phyloP scores from a whole-genome alignment of 1,140 invertebrate genomes.

The Heliconius congener region DNA sequence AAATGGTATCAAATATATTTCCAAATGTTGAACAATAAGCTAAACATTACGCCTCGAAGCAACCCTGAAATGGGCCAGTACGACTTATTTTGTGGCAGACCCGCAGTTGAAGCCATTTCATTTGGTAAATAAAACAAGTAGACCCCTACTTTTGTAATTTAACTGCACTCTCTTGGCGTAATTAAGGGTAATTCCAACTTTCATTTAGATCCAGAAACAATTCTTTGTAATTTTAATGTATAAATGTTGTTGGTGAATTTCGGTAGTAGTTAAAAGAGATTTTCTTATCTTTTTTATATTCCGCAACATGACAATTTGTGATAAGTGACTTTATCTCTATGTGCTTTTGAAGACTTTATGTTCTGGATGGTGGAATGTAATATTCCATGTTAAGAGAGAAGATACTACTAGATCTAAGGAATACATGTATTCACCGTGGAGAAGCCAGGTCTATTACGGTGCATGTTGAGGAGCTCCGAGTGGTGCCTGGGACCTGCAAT shows the following conservation, averaged over 20 bases:
- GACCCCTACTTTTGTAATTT: not conserved
- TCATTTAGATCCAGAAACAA: not conserved
- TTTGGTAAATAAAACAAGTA: conserved; percentile 11
- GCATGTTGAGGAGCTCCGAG: too few species aligned
- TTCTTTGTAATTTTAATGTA: not conserved
- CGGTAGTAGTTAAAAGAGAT: not conserved
- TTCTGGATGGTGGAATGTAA: too few species aligned
- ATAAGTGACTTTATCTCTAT: too few species aligned
- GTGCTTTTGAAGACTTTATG: too few species aligned
- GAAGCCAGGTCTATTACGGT: too few species aligned
- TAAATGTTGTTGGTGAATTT: not conserved
- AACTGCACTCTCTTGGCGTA: conserved; percentile 2
- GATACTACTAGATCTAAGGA: too few species aligned
- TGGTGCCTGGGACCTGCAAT: too few species aligned
- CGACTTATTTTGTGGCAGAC: not conserved
- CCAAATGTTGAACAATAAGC: not conserved
- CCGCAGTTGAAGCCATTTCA: not conserved
- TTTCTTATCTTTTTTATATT: not conserved
- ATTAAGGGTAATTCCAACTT: not conserved
- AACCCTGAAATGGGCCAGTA: not conserved
- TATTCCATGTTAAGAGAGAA: too few species aligned
- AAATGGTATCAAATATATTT: not conserved
- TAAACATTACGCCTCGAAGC: not conserved
- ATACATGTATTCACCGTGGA: too few species aligned
- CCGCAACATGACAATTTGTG: too few species aligned